Evolutionary conservation across 2,113 vertebrate species (phyloP), one percentile per base, ranked within the genome.

Genomic region (Chaenogobius annularis): DNA sequence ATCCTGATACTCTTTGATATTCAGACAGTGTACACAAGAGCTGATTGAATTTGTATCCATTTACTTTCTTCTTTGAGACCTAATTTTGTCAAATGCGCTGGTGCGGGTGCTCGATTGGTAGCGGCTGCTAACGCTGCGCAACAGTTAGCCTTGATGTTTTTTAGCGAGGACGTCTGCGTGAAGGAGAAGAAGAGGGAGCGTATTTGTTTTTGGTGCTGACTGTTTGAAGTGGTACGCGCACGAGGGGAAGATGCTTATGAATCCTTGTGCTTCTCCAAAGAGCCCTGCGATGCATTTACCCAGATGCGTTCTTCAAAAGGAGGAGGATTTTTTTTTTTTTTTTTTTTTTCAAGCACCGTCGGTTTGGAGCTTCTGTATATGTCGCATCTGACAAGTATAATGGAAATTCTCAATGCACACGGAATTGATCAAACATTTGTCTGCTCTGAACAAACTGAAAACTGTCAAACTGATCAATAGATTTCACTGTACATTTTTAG

Each of bases 1-100:
- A 66, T 75, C 15, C 61, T 44, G 58, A 64, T 78, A 77, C 76
- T 78, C 69, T 88, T 87, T 88, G 80, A 88, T 83, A 84, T 75
- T 46, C 77, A 62, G 68, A 58, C 12, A 58, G 76, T 43, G 69
- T 79, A 75, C 66, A 82, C 79, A 59, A 40, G 67, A 56, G 31
- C 61, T 74, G 80, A 85, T 81, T 79, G 70, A 79, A 79, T 83
- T 79, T 84, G 50, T 75, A 73, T 78, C 69, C 35, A 44, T 72
- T 73, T 73, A 56, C 79, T 70, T 84, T 47, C 46, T 78, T 73
- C 55, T 69, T 61, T 69, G 22, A 66, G 71, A 55, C 55, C 20
- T 70, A 58, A 73, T 80, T 83, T 76, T 37, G 63, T 69, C 54
- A 79, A 77, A 83, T 78, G 40, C 22, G 52, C 66, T 44, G 58